Conservation (phyloP, 1,140 invertebrate genomes). For the Conus betulinus region DNA sequence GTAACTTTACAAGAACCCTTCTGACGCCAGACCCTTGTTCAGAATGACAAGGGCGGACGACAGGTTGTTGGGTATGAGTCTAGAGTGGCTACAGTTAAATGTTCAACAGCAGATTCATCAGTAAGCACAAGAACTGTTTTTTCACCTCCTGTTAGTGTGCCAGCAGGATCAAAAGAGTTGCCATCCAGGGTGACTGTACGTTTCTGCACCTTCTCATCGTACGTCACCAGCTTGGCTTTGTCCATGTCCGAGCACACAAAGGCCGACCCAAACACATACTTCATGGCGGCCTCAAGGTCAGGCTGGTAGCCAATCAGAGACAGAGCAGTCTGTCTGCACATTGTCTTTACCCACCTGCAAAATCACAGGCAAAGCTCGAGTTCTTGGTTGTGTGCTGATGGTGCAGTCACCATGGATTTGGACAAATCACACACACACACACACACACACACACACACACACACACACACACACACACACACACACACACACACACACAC, state of each 20-base stretch:
- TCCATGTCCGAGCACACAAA: conserved; percentile 91
- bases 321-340: conserved; percentile 87
- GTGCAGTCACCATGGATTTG: too few species aligned
- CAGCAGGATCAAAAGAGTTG: conserved; percentile 92
- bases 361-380: background rate
- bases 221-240: conserved; percentile 86
- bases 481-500: too few species aligned
- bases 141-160: conserved; percentile 91
- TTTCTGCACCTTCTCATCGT: conserved; percentile 83
- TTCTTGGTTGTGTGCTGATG: too few species aligned
- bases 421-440: too few species aligned
- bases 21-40: too few species aligned
- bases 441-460: too few species aligned
- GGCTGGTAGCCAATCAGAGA: conserved; percentile 87
- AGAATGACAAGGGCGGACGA: too few species aligned
- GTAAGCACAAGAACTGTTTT: background rate
- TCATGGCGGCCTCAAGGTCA: conserved; percentile 86
- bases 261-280: conserved; percentile 90
- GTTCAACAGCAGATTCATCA: too few species aligned
- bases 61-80: too few species aligned
- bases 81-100: too few species aligned
- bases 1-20: too few species aligned
- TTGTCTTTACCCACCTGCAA: conserved; percentile 81
- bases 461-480: too few species aligned
- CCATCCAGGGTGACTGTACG: conserved; percentile 94